Evolutionary conservation across 2,797 vertebrate genomes (phyloP), one percentile per base, ranked within the genome.

Genomic region (Clarias laeviceps): DNA sequence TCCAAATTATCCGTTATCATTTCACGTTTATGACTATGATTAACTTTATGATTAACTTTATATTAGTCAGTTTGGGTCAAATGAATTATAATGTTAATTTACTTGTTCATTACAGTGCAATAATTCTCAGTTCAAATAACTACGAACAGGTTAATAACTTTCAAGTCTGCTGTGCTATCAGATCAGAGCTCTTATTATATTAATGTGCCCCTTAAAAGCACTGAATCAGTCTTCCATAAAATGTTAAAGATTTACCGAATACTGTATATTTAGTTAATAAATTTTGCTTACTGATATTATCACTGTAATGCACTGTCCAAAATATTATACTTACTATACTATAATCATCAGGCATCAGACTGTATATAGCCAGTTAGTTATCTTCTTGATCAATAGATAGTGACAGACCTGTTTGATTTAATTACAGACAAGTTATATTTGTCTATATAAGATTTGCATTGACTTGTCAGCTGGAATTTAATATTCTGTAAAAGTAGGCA

Each of bases 21-120:
- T 65, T 22, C 6, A 54, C 65, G 6, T 82, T 70, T 20, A 78
- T 69, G 14, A 77, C 70, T 78, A 82, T 45, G 45, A 45, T 45
- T 18, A 54, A 65, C 11, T 82, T 70, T 34, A 78, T 69, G 14
- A 77, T 78, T 78, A 82, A 57, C 56, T 54, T 57, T 64, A 20
- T 5, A 45, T 50, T 45, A 64, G 29, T 80, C 77, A 40, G 34
- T 64, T 45, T 80, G 9, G 59, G 2, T 22, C 4, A 77, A 32
- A 59, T 57, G 34, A 34, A 77, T 80, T 40, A 37, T 9, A 45
- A 45, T 45, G 34, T 64, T 64, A 64, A 45, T 80, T 64, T 14
- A 64, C 34, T 79, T 79, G 56, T 15, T 24, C 20, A 40, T 34
- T 56, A 56, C 27, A 57, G n/a, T 18, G 15, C 45, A 74, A n/a